phyloP scores from a whole-genome alignment of 2,888 invertebrate species.

The Calameuta idolon region DNA sequence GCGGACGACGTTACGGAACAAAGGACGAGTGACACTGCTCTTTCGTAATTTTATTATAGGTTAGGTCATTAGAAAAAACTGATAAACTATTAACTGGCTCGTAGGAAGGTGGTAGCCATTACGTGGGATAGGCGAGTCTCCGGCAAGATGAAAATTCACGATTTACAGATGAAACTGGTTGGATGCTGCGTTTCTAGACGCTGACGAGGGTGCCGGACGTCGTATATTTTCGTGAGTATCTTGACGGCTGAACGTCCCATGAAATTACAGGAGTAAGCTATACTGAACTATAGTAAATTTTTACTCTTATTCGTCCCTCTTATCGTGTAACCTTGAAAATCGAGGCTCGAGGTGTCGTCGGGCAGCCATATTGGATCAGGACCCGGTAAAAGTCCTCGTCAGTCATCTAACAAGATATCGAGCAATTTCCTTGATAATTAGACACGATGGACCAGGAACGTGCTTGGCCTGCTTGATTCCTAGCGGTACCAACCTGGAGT shows the following conservation, averaged over 20 bases:
- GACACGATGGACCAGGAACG: constrained; percentile 40
- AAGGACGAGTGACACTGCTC: background rate
- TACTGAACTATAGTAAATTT: background rate
- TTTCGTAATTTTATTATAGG: background rate
- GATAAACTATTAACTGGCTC: background rate
- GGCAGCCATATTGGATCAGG: background rate
- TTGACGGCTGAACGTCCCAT: constrained; percentile 59
- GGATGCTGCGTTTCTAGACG: constrained; percentile 33
- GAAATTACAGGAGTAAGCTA: constrained; percentile 52
- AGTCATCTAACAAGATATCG: constrained; percentile 33
- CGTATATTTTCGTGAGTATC: constrained; percentile 57
- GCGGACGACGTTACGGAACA: background rate
- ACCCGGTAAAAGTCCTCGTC: background rate
- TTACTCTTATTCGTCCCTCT: background rate
- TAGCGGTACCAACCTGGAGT: constrained; percentile 17
- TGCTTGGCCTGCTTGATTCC: constrained; percentile 35
- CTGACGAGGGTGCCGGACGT: constrained; percentile 56
- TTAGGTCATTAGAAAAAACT: background rate
- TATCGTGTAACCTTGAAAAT: background rate
- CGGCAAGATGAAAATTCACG: background rate
- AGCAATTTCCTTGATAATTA: constrained; percentile 50
- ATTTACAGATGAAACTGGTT: background rate
- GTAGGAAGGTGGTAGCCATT: background rate
- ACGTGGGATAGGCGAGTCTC: background rate
- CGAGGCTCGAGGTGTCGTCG: background rate